phyloP scores from a whole-genome alignment of 2,888 invertebrate genomes.

The Aporophyla lueneburgensis region DNA sequence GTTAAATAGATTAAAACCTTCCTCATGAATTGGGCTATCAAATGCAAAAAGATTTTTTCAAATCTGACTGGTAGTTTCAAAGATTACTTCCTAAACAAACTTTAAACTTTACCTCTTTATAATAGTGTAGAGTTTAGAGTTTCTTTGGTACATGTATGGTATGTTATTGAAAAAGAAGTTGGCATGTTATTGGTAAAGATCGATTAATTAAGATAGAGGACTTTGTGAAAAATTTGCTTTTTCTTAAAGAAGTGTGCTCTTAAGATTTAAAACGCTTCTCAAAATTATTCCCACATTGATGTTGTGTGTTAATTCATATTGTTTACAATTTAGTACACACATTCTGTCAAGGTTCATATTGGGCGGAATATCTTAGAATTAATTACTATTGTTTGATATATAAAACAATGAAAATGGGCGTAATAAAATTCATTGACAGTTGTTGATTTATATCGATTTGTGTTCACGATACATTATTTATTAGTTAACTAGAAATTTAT shows the following conservation, averaged over 20 bases:
- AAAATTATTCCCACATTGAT: not conserved
- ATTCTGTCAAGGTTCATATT: conserved; percentile 24
- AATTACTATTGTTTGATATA: conserved; percentile 40
- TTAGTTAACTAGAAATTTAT: conserved; percentile 17
- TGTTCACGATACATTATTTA: conserved; percentile 55
- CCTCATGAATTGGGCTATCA: too few species aligned
- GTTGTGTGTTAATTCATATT: not conserved
- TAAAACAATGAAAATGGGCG: conserved; percentile 55
- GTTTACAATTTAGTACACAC: conserved; percentile 23
- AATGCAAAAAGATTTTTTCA: too few species aligned
- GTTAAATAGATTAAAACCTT: too few species aligned
- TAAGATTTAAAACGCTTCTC: not conserved
- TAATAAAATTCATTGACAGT: conserved; percentile 29
- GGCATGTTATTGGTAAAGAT: too few species aligned
- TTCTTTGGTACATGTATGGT: too few species aligned
- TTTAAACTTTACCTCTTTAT: too few species aligned
- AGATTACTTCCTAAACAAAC: too few species aligned
- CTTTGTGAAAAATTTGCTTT: not conserved
- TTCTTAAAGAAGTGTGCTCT: too few species aligned
- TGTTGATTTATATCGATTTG: conserved; percentile 46
- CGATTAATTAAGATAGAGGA: too few species aligned
- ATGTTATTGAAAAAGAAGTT: too few species aligned
- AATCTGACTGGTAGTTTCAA: too few species aligned
- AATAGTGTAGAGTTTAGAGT: too few species aligned
- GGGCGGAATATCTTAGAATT: conserved; percentile 55